Evolutionary conservation across 2,113 vertebrate genomes (phyloP).

Genomic region (Corydoras sp.): DNA sequence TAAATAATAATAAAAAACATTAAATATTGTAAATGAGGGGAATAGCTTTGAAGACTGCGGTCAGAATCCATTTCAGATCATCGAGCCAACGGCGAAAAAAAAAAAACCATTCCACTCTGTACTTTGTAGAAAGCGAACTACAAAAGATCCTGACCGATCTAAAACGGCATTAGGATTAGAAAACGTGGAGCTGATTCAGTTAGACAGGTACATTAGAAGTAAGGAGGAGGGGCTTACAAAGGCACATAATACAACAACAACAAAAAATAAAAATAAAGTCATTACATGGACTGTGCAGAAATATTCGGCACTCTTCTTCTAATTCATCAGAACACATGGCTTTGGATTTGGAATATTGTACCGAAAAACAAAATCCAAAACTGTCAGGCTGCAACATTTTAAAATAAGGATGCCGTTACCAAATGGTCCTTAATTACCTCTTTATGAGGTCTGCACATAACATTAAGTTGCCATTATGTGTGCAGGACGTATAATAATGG

Average conservation of each 20-base stretch:
- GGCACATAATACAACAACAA: slow-evolving; percentile 49
- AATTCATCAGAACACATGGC: neutral
- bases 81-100: slow-evolving; percentile 3
- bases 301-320: neutral
- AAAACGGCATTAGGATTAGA: slow-evolving; percentile 38
- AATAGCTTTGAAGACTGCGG: slow-evolving; percentile 4
- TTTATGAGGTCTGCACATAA: too few relatives aligned
- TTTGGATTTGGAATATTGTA: slow-evolving; percentile 5
- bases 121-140: slow-evolving; percentile 5
- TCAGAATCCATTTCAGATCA: slow-evolving; percentile 9
- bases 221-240: slow-evolving; percentile 34
- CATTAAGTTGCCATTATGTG: too few relatives aligned
- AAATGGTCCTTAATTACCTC: slow-evolving; percentile 61
- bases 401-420: slow-evolving; percentile 40
- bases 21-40: slow-evolving; percentile 34
- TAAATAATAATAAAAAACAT: slow-evolving; percentile 18
- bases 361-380: neutral
- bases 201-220: slow-evolving; percentile 39
- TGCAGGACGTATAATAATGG: too few relatives aligned
- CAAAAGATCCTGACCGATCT: slow-evolving; percentile 55
- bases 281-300: slow-evolving; percentile 34
- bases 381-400: slow-evolving; percentile 26
- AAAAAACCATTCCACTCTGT: neutral
- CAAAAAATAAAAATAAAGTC: slow-evolving; percentile 38
- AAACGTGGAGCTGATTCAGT: slow-evolving; percentile 30